These are phyloP conservation scores for Trididemnum miniatum DNA, from an alignment of 23 tunicate genomes.

Conservation along the genomic window DNA sequence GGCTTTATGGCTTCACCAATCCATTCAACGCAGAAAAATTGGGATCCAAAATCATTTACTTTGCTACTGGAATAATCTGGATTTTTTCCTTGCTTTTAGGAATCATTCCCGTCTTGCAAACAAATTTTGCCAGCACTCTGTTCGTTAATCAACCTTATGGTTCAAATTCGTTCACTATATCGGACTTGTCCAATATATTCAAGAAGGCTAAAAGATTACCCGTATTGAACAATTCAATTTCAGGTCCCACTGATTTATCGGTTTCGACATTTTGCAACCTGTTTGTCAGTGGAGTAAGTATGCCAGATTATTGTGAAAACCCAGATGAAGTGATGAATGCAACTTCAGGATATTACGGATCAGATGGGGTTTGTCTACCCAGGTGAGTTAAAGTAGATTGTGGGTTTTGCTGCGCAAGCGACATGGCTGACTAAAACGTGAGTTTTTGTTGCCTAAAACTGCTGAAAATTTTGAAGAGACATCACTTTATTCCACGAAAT, in stretches of 20 bases:
- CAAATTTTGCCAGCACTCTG: background rate
- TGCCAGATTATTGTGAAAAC: constrained; percentile 19
- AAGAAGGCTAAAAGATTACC: constrained; percentile 8
- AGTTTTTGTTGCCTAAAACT: too few relatives aligned
- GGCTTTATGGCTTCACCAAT: constrained; percentile 54
- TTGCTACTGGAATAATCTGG: constrained; percentile 36
- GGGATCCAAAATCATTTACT: constrained; percentile 28
- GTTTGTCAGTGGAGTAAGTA: background rate
- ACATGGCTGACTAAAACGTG: too few relatives aligned
- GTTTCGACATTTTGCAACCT: constrained; percentile 8
- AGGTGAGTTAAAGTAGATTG: too few relatives aligned
- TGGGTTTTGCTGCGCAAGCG: too few relatives aligned
- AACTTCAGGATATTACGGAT: constrained; percentile 45
- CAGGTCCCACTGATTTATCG: background rate
- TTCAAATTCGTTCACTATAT: background rate
- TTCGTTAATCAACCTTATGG: constrained; percentile 28
- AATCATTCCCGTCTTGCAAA: constrained; percentile 22
- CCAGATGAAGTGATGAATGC: background rate
- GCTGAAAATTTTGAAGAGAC: too few relatives aligned
- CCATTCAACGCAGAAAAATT: constrained; percentile 54
- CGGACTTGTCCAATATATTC: background rate
- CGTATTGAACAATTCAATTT: background rate
- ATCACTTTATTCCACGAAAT: too few relatives aligned
- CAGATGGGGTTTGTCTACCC: constrained; percentile 74
- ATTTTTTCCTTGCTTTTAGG: constrained; percentile 25